Evolutionary conservation across 2,113 vertebrate species (phyloP).

Genomic region (Elanoides forficatus): DNA sequence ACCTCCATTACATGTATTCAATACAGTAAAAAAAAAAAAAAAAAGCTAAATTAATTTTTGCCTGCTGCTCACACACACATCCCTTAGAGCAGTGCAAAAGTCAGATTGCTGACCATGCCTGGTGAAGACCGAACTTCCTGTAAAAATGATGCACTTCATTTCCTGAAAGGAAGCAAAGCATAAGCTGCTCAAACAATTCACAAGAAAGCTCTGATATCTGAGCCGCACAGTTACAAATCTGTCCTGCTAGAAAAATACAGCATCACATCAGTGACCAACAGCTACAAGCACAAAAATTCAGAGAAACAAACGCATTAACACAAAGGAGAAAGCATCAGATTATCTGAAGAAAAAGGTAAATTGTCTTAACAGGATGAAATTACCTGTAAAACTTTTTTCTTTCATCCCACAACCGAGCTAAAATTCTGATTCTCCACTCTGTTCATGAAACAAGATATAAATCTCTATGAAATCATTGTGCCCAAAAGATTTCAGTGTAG

Average conservation of each 20-base stretch:
- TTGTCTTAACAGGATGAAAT: background rate
- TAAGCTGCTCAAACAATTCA: conserved; percentile 42
- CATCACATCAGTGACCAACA: background rate
- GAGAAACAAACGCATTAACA: background rate
- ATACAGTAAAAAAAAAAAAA: background rate
- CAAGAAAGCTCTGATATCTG: background rate
- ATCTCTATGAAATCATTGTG: background rate
- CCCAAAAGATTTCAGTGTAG: background rate
- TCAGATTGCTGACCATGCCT: background rate
- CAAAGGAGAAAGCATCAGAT: background rate
- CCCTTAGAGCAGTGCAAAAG: background rate
- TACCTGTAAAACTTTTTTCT: background rate
- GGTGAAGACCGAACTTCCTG: background rate
- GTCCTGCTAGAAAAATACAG: background rate
- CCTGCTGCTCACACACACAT: background rate
- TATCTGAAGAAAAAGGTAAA: background rate
- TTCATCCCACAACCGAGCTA: background rate
- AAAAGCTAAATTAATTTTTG: background rate
- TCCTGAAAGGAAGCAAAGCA: conserved; percentile 58
- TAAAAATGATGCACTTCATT: background rate
- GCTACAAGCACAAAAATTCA: background rate
- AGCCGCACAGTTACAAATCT: background rate
- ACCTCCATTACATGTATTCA: background rate
- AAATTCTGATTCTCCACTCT: conserved; percentile 20
- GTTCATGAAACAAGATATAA: background rate